A percentile compares a stretch with the other conserved stretches of the same genome.
Conservation (phyloP, 2,888 invertebrate species). For the Spilarctia lutea region DNA sequence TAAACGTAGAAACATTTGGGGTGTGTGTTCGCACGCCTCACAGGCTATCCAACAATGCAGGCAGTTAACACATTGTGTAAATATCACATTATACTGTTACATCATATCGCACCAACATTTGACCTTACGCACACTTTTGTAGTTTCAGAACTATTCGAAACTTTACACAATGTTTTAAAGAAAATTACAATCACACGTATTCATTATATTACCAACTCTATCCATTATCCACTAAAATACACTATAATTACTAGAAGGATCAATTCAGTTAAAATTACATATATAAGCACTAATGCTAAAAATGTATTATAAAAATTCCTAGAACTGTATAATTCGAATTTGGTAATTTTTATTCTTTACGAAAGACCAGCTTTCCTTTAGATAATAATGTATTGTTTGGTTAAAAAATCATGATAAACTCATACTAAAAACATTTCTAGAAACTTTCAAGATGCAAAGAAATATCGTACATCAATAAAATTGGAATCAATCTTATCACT, state of each 20-base stretch:
- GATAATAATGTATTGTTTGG: conserved; percentile 13
- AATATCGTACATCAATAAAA: conserved; percentile 32
- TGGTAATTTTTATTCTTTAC: conserved; percentile 20
- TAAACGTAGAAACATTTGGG: conserved; percentile 28
- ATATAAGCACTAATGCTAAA: conserved; percentile 21
- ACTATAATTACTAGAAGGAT: conserved; percentile 16
- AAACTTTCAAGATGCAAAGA: conserved; percentile 22
- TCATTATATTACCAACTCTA: not conserved
- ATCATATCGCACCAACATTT: not conserved
- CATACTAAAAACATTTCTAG: conserved; percentile 17
- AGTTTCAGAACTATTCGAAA: conserved; percentile 3
- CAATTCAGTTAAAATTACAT: conserved; percentile 17
- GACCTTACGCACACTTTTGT: not conserved
- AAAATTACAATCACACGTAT: conserved; percentile 22
- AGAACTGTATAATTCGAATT: conserved; percentile 22
- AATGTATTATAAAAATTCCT: conserved; percentile 12
- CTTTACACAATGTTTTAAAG: conserved; percentile 30
- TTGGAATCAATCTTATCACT: conserved; percentile 19
- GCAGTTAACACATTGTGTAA: conserved; percentile 35
- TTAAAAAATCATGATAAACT: conserved; percentile 20
- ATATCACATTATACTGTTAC: conserved; percentile 1
- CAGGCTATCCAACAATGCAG: conserved; percentile 17
- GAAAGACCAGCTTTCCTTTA: conserved; percentile 49
- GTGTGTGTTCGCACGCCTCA: conserved; percentile 12
- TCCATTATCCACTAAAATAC: conserved; percentile 14